Evolutionary conservation across 2,888 invertebrate genomes (phyloP), one percentile per base, ranked within the genome.

Genomic region (Parnassius orleans): DNA sequence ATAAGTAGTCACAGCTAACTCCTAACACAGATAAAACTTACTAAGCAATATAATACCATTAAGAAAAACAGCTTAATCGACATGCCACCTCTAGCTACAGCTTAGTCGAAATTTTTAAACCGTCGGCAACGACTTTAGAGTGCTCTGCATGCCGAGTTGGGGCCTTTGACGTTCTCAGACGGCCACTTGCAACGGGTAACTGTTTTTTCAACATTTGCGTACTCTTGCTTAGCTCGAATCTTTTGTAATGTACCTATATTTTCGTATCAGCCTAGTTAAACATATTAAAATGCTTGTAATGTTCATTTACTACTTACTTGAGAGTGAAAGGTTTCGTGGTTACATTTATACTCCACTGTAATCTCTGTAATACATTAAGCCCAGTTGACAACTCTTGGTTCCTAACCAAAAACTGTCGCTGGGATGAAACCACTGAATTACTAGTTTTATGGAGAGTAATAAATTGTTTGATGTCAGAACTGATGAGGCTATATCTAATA

Each of bases 141-240:
- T 75, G 73, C 78, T 80, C 77, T 74, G 77, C 80, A 78, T 80
- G 75, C 78, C 75, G 76, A 69, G 77, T 77, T 72, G 46, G 14
- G 14, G 71, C 83, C 86, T 87, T 87, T 87, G 86, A 83, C 76
- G 82, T 72, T 75, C 83, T 80, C 83, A 84, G 84, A 80, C 84
- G 76, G 77, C 81, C 84, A 86, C 86, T 87, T 84, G 81, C 80
- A 77, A 72, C 75, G 78, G 75, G 81, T 78, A 83, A 84, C 78
- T 76, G 79, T 75, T 72, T 80, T 76, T 83, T 82, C 68, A 69
- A 73, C 77, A 76, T 79, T 83, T 79, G 77, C 68, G 67, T 75
- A 74, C 73, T 70, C 76, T 73, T 70, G 68, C 72, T 70, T 65
- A 57, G 59, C 59, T 51, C 47, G 51, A 60, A 61, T 61, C 53